Evolutionary conservation across 2,797 vertebrate species (phyloP), one percentile per base, ranked within the genome.

Genomic region (Manis crassicaudata): DNA sequence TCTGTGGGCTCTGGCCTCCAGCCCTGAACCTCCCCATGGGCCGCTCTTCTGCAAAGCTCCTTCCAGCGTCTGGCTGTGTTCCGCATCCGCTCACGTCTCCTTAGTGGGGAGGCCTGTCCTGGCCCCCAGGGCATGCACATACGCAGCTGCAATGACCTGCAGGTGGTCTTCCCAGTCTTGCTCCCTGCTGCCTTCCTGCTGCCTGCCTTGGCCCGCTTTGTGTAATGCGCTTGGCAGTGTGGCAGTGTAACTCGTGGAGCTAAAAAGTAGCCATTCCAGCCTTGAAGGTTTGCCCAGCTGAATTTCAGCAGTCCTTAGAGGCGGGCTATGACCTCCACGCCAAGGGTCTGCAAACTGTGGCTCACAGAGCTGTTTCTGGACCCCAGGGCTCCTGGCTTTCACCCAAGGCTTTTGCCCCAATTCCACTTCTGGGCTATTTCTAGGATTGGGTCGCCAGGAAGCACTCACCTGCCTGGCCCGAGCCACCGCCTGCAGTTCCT

Each of bases 91-190:
- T n/a, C 73, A 23, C 3, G 32, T 13, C 29, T 52, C 32, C 1
- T 52, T 7, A 50, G 9, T 13, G 46, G 73, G 76, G 76, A 54
- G 11, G 82, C 81, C 16, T 2, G 0, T 18, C n/a, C 63, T 37
- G 32, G 10, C 2, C n/a, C 62, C 32, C 43, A 7, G 43, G 43
- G 8, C 43, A 46, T 7, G 32, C 35, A 13, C 1, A 2, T 25
- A 3, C 16, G 21, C 25, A 0, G 27, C 6, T 62, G 17, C 8
- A 0, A 17, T 46, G 4, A 29, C 14, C 23, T 35, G 62, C 35
- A 17, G 7, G 7, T 16, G 6, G 62, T n/a, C 21, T 35, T 35
- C 35, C 35, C 35, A 35, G 29, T 13, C 32, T 46, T 18, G 12
- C 3, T 50, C 60, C 14, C 9, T 0, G 46, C 16, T 20, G n/a